Percentiles rank a stretch among this genome's conserved stretches.
Conservation (phyloP, 2,113 vertebrate species). For the Tragelaphus strepsiceros region DNA sequence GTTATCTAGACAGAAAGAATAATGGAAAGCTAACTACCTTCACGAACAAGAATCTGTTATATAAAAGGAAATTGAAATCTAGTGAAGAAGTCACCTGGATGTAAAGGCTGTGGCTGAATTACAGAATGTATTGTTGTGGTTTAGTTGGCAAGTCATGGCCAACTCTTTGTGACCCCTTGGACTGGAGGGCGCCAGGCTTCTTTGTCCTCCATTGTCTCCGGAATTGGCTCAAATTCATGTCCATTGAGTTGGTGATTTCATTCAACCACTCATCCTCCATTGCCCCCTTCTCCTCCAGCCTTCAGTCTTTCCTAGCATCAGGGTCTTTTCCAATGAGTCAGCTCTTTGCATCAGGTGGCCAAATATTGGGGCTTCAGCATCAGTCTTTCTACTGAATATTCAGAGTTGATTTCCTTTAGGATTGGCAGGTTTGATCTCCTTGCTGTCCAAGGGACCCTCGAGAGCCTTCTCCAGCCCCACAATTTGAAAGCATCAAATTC, state of each 20-base stretch:
- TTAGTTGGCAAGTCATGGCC: neutral
- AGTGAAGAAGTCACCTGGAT: neutral
- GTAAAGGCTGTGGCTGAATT: neutral
- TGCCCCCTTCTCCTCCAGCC: neutral
- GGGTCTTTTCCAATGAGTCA: neutral
- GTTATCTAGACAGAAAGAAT: conserved; percentile 86
- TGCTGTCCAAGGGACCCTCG: neutral
- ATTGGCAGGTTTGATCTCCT: neutral
- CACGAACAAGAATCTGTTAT: conserved; percentile 93
- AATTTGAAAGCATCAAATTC: neutral
- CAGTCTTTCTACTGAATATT: neutral
- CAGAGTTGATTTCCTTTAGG: neutral
- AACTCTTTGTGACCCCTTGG: neutral
- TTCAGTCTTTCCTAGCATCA: neutral
- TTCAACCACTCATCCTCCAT: neutral
- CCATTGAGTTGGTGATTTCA: neutral
- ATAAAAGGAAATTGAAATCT: conserved; percentile 76
- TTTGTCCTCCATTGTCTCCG: neutral
- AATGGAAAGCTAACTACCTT: conserved; percentile 87
- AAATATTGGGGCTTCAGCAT: neutral
- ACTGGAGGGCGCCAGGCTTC: neutral
- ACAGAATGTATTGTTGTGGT: neutral
- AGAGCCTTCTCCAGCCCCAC: neutral
- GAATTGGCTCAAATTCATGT: neutral
- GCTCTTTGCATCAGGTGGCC: neutral